phyloP scores from a whole-genome alignment of 2,797 vertebrate genomes.

The Huso huso region DNA sequence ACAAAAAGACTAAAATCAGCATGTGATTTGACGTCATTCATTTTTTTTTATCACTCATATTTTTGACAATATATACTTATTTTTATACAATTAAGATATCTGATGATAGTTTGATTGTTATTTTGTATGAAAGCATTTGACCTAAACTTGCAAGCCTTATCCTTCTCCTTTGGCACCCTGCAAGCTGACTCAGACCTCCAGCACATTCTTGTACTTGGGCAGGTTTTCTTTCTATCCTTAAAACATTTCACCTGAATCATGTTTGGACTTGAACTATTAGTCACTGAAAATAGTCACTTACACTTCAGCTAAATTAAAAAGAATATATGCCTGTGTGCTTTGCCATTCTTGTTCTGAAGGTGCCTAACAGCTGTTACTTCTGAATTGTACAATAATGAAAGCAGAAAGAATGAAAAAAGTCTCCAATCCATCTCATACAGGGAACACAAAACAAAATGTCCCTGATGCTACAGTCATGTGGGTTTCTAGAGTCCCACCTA shows the following conservation, averaged over 20 bases:
- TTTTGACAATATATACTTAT: too few relatives aligned
- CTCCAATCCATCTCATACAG: too few relatives aligned
- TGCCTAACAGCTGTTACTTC: neutral
- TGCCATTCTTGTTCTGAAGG: neutral
- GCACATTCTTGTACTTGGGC: slow-evolving; percentile 42
- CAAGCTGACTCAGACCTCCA: slow-evolving; percentile 33
- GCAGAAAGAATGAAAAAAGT: too few relatives aligned
- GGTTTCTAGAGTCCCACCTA: too few relatives aligned
- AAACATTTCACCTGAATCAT: slow-evolving; percentile 51
- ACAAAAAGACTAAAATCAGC: too few relatives aligned
- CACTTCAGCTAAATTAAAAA: too few relatives aligned
- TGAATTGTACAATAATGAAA: neutral
- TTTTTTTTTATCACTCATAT: too few relatives aligned
- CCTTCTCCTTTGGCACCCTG: slow-evolving; percentile 25
- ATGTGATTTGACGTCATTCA: too few relatives aligned
- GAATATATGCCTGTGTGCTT: neutral
- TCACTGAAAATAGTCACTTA: slow-evolving; percentile 40
- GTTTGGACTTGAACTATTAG: slow-evolving; percentile 58
- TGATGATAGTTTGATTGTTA: neutral
- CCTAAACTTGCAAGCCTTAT: neutral
- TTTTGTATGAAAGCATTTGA: slow-evolving; percentile 8
- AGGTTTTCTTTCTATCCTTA: slow-evolving; percentile 37
- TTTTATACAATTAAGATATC: too few relatives aligned
- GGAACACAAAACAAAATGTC: too few relatives aligned
- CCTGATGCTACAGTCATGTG: too few relatives aligned